Percentiles rank a stretch among this genome's conserved stretches.
Conservation (phyloP, 2,113 vertebrate genomes). For the Ariopsis seemanni region DNA sequence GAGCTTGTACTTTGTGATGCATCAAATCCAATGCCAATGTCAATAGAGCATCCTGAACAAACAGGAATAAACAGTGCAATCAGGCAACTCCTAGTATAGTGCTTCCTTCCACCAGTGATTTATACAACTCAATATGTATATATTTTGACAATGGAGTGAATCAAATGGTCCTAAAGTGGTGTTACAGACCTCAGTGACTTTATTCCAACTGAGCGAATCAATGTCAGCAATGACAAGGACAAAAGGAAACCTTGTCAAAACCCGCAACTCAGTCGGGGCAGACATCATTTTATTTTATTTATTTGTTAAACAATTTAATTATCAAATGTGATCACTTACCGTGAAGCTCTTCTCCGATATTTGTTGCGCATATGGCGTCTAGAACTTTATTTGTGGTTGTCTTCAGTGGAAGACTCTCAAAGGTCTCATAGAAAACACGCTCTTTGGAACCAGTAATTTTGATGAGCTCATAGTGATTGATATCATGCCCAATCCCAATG, state of each 20-base stretch:
- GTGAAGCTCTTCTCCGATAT: not conserved
- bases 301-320: not conserved
- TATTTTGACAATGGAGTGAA: not conserved
- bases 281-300: too few species aligned
- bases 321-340: slow-evolving; percentile 26
- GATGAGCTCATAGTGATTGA: slow-evolving; percentile 64
- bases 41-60: slow-evolving; percentile 73
- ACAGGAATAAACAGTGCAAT: not conserved
- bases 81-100: not conserved
- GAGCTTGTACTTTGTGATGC: slow-evolving; percentile 57
- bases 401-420: slow-evolving; percentile 43
- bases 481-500: slow-evolving; percentile 64
- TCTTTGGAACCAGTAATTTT: slow-evolving; percentile 63
- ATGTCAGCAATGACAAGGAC: not conserved
- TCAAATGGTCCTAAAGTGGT: not conserved
- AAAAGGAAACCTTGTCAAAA: not conserved
- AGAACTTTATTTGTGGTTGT: slow-evolving; percentile 33
- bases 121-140: not conserved
- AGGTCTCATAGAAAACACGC: slow-evolving; percentile 64
- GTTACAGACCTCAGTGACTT: not conserved
- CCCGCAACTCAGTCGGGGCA: not conserved
- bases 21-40: slow-evolving; percentile 81
- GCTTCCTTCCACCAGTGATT: not conserved
- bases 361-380: not conserved
- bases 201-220: not conserved